These are phyloP conservation scores for Chelonia mydas DNA, from an alignment of 2,797 vertebrate species.

Conservation along the genomic window DNA sequence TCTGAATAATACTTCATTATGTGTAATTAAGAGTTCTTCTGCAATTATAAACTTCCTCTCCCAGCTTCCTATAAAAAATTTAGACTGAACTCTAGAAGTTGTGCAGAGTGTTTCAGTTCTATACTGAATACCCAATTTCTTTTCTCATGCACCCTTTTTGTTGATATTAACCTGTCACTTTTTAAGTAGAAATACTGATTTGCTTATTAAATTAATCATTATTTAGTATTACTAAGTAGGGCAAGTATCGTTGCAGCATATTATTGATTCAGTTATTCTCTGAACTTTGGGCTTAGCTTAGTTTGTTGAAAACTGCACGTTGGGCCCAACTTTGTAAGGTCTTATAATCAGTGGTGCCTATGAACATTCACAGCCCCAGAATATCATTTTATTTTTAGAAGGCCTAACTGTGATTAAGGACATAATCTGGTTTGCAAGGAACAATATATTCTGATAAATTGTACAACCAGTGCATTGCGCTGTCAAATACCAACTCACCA, in stretches of 20 bases:
- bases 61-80: background rate
- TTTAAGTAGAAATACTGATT: background rate
- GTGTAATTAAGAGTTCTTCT: background rate
- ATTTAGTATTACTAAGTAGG: background rate
- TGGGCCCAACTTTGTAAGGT: background rate
- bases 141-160: background rate
- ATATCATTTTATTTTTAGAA: background rate
- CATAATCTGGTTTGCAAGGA: background rate
- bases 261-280: background rate
- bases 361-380: background rate
- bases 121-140: background rate
- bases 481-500: background rate
- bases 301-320: rapidly evolving
- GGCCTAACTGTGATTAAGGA: background rate
- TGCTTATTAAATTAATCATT: background rate
- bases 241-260: background rate
- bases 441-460: background rate
- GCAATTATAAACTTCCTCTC: background rate
- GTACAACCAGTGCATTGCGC: background rate
- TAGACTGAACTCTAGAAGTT: background rate
- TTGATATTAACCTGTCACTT: background rate
- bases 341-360: background rate
- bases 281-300: background rate
- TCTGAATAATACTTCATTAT: background rate
- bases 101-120: background rate